Conservation (phyloP, 2,888 invertebrate species). For the Mythimna pallens region DNA sequence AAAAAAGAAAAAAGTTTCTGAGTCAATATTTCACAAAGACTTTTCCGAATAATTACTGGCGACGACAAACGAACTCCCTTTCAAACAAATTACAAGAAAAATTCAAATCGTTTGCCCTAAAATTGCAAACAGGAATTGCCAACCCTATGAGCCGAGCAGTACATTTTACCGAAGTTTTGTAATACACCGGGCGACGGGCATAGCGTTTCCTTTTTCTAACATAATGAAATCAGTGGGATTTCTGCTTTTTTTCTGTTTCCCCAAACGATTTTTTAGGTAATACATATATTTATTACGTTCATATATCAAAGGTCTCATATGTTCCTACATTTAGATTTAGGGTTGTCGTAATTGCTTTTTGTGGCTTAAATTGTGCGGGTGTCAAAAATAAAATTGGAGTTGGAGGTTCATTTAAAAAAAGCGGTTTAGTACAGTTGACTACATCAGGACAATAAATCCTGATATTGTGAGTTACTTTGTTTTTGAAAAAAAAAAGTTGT, state of each 20-base stretch:
- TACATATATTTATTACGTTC: conserved; percentile 58
- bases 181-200: conserved; percentile 55
- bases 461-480: conserved; percentile 1
- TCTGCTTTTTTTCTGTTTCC: conserved; percentile 49
- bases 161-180: conserved; percentile 64
- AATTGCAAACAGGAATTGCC: conserved; percentile 30
- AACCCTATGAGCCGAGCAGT: conserved; percentile 52
- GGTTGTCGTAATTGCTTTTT: conserved; percentile 50
- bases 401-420: conserved; percentile 31
- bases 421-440: conserved; percentile 9
- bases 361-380: conserved; percentile 41
- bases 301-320: conserved; percentile 63
- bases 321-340: conserved; percentile 54
- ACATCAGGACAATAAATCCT: conserved; percentile 17
- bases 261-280: conserved; percentile 57
- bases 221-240: conserved; percentile 64
- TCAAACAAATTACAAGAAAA: conserved; percentile 14
- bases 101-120: background rate
- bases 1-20: conserved; percentile 15
- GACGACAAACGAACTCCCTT: conserved; percentile 14
- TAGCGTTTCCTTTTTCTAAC: conserved; percentile 49
- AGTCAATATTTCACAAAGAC: conserved; percentile 34
- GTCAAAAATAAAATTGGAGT: conserved; percentile 41
- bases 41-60: conserved; percentile 38
- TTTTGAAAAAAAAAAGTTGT: background rate